Conservation (phyloP, 2,113 vertebrate genomes). For the Vombatus ursinus region DNA sequence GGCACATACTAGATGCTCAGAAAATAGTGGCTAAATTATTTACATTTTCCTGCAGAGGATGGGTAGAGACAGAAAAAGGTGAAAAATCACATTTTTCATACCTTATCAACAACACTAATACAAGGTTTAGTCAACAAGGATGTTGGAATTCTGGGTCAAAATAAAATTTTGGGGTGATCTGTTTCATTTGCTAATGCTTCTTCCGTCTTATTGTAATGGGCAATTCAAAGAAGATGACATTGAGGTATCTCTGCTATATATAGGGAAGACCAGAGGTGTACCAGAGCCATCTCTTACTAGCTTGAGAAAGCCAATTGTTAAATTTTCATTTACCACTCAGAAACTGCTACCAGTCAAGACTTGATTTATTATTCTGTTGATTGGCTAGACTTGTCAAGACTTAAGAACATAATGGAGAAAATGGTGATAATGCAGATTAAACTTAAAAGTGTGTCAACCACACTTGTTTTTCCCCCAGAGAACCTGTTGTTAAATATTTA, state of each 20-base stretch:
- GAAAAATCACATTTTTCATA: neutral
- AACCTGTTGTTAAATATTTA: neutral
- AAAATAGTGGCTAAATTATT: conserved; percentile 6
- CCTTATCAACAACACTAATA: neutral
- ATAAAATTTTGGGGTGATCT: neutral
- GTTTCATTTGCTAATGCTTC: neutral
- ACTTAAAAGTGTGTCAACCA: neutral
- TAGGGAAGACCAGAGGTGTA: neutral
- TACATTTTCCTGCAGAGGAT: neutral
- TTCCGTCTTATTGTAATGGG: neutral
- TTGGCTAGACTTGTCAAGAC: neutral
- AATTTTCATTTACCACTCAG: neutral
- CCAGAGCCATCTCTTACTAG: neutral
- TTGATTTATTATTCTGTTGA: neutral
- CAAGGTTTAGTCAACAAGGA: neutral
- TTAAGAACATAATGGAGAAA: neutral
- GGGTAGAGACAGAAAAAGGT: neutral
- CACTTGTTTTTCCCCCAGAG: neutral
- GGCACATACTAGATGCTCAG: neutral
- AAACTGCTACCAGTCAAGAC: neutral
- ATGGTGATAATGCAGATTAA: neutral
- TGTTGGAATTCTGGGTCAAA: neutral
- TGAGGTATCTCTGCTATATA: neutral
- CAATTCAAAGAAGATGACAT: neutral
- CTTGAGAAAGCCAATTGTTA: neutral